These are phyloP conservation scores for Bombylius discolor DNA, from an alignment of 2,888 invertebrate genomes.

Conservation along the genomic window DNA sequence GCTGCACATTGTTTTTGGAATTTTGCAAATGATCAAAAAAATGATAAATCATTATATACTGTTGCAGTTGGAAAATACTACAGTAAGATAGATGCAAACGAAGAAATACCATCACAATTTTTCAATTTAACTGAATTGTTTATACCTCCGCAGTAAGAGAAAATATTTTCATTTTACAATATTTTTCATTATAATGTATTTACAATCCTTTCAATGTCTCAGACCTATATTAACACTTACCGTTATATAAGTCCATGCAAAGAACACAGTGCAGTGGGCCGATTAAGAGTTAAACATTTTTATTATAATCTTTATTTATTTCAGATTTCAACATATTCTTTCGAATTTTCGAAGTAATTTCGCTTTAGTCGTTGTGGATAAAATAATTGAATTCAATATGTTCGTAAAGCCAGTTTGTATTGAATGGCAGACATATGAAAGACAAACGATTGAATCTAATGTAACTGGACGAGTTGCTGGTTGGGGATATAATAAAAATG, in stretches of 20 bases:
- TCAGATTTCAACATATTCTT: constrained; percentile 15
- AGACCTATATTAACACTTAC: too few species aligned
- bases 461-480: too few species aligned
- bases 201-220: too few species aligned
- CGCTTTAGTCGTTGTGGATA: constrained; percentile 24
- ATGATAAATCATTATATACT: constrained; percentile 3
- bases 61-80: constrained; percentile 16
- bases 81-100: constrained; percentile 8
- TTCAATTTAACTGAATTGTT: constrained; percentile 10
- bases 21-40: not conserved
- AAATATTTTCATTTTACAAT: not conserved
- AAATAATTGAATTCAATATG: constrained; percentile 21
- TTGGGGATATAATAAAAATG: too few species aligned
- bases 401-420: not conserved
- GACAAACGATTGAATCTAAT: too few species aligned
- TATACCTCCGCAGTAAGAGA: constrained; percentile 11
- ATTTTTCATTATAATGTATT: too few species aligned
- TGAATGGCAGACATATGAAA: too few species aligned
- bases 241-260: too few species aligned
- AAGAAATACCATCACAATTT: constrained; percentile 11
- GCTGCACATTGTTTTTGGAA: constrained; percentile 21
- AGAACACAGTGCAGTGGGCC: too few species aligned
- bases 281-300: not conserved
- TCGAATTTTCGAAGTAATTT: constrained; percentile 25
- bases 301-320: not conserved